phyloP scores from a whole-genome alignment of 2,888 invertebrate genomes.

The Caenorhabditis drosophilae region DNA sequence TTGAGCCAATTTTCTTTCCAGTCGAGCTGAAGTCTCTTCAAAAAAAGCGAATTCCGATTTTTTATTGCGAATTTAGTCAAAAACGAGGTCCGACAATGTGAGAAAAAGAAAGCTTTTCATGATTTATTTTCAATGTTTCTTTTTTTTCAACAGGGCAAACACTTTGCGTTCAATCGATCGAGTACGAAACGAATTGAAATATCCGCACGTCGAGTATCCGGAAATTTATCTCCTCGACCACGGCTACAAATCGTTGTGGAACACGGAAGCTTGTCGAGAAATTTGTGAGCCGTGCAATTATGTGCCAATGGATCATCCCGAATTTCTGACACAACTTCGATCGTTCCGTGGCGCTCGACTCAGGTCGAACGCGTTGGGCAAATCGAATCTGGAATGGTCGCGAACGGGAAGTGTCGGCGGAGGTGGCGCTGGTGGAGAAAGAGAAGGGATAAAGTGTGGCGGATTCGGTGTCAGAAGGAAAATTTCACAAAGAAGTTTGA shows the following conservation, averaged over 20 bases:
- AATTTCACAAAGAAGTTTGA: constrained; percentile 4
- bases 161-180: constrained; percentile 85
- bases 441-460: too few species aligned
- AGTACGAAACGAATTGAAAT: constrained; percentile 77
- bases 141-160: constrained; percentile 71
- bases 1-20: constrained; percentile 30
- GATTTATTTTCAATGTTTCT: too few species aligned
- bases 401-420: background rate
- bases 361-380: constrained; percentile 24
- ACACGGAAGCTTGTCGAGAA: constrained; percentile 14
- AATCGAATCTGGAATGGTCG: constrained; percentile 10
- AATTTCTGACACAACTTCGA: constrained; percentile 22
- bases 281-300: constrained; percentile 43
- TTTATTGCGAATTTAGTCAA: constrained; percentile 85
- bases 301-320: constrained; percentile 39
- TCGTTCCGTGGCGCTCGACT: constrained; percentile 22
- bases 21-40: background rate
- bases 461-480: background rate
- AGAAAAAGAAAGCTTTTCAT: too few species aligned
- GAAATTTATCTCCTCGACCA: constrained; percentile 91
- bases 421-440: background rate
- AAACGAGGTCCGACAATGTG: constrained; percentile 87
- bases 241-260: constrained; percentile 82
- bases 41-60: constrained; percentile 41
- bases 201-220: constrained; percentile 81